phyloP scores from a whole-genome alignment of 2,797 vertebrate species.

The Trachurus trachurus region DNA sequence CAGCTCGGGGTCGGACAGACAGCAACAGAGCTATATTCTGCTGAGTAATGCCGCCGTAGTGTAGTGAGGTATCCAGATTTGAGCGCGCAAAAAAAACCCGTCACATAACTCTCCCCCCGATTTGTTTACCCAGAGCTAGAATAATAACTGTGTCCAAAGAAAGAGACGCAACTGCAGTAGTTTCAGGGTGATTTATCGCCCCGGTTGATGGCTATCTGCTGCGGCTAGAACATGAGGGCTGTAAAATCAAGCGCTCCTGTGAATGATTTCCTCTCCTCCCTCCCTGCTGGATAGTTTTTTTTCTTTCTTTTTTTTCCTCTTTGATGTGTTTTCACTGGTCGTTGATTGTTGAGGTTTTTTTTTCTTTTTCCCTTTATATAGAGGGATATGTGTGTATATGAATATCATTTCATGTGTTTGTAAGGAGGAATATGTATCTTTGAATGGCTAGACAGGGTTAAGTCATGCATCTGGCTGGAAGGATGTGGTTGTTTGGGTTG shows the following conservation, averaged over 20 bases:
- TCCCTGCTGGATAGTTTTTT: conserved; percentile 41
- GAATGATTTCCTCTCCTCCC: conserved; percentile 71
- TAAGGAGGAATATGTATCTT: neutral
- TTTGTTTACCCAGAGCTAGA: conserved; percentile 76
- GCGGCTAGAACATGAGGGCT: conserved; percentile 59
- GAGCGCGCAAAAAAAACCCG: conserved; percentile 26
- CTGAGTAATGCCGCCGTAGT: conserved; percentile 57
- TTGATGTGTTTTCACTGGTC: conserved; percentile 57
- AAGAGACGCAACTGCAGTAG: conserved; percentile 60
- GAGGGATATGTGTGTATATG: conserved; percentile 21
- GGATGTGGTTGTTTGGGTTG: conserved; percentile 29
- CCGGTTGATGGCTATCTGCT: conserved; percentile 73
- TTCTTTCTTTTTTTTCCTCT: conserved; percentile 26
- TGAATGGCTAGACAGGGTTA: conserved; percentile 10
- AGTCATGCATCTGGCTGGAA: neutral
- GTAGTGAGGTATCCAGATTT: conserved; percentile 61
- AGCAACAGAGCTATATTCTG: conserved; percentile 54
- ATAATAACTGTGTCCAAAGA: conserved; percentile 72
- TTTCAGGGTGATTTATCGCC: conserved; percentile 71
- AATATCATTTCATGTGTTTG: conserved; percentile 19
- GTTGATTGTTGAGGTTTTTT: conserved; percentile 41
- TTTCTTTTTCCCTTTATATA: neutral
- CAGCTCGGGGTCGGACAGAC: conserved; percentile 41
- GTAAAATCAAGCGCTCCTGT: conserved; percentile 78
- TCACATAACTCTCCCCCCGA: conserved; percentile 74